Evolutionary conservation across 53 echinoderm and acorn worm species (phyloP).

Genomic region (Holothuria scabra): DNA sequence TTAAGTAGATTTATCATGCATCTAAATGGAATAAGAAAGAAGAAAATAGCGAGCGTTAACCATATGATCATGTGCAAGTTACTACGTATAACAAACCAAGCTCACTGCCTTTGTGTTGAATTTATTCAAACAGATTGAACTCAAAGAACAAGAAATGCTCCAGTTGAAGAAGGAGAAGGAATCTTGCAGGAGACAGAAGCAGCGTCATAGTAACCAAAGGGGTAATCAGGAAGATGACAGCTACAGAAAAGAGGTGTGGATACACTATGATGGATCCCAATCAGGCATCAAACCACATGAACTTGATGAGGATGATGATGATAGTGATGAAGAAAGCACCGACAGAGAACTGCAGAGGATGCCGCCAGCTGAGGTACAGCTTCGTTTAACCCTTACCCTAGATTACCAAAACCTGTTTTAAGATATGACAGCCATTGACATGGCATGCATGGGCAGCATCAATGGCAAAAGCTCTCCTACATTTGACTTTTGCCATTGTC

Average conservation of each 20-base stretch:
- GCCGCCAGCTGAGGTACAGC: conserved; percentile 80
- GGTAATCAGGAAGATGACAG: conserved; percentile 55
- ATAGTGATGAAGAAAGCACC: conserved; percentile 51
- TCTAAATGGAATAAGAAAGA: too few relatives aligned
- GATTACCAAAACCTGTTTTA: too few relatives aligned
- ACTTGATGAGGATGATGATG: conserved; percentile 61
- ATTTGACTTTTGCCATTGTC: too few relatives aligned
- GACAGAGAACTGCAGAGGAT: conserved; percentile 61
- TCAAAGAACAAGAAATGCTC: conserved; percentile 79
- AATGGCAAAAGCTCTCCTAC: too few relatives aligned
- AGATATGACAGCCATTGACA: too few relatives aligned
- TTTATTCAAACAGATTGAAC: conserved; percentile 62
- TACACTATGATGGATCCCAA: conserved; percentile 80
- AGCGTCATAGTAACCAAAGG: conserved; percentile 51
- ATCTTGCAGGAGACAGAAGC: conserved; percentile 34
- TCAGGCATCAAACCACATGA: conserved; percentile 58
- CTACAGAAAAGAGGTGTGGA: conserved; percentile 84
- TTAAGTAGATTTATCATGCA: too few relatives aligned
- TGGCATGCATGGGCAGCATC: too few relatives aligned
- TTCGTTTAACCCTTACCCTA: neutral
- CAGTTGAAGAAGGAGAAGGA: conserved; percentile 72
- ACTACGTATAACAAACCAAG: neutral
- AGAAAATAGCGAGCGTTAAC: too few relatives aligned
- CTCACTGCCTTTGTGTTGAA: neutral
- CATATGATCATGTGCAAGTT: too few relatives aligned